These are phyloP conservation scores for Cheilosia variabilis DNA, from an alignment of 2,888 invertebrate species.

Conservation along the genomic window DNA sequence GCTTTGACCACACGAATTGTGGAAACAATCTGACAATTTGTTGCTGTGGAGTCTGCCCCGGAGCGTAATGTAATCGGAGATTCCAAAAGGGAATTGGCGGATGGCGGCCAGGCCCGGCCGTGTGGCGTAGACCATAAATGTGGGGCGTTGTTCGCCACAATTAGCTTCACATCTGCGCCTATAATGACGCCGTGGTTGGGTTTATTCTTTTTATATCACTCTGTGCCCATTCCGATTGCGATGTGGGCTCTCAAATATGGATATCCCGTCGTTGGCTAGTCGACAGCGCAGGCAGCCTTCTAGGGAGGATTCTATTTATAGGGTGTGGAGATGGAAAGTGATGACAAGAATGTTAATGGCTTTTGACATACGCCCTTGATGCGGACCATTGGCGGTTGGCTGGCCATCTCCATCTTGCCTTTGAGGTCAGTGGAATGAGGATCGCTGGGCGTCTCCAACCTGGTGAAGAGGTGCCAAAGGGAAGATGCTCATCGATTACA, in stretches of 20 bases:
- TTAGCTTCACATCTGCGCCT: constrained; percentile 65
- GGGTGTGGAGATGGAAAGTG: constrained; percentile 78
- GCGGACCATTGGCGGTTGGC: constrained; percentile 58
- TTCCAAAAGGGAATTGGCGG: constrained; percentile 49
- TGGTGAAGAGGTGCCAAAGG: constrained; percentile 16
- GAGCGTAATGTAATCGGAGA: constrained; percentile 62
- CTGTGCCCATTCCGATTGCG: constrained; percentile 35
- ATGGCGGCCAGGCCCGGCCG: neutral
- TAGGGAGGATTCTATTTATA: constrained; percentile 69
- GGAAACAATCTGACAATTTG: constrained; percentile 53
- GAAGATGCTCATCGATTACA: constrained; percentile 33
- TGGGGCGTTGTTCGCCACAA: constrained; percentile 74
- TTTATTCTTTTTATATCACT: constrained; percentile 25
- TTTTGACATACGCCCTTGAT: constrained; percentile 78
- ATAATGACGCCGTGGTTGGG: constrained; percentile 63
- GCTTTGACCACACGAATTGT: constrained; percentile 70
- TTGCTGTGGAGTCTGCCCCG: constrained; percentile 14
- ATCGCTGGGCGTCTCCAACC: constrained; percentile 20
- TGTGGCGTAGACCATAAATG: constrained; percentile 72
- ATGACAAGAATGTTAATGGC: constrained; percentile 80
- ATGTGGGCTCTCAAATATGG: constrained; percentile 57
- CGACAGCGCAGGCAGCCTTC: constrained; percentile 24
- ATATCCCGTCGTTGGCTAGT: constrained; percentile 37
- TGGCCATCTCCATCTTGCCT: neutral
- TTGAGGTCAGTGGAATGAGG: constrained; percentile 59